Evolutionary conservation across 1,140 invertebrate genomes (phyloP).

Genomic region (Chymomyza costata): DNA sequence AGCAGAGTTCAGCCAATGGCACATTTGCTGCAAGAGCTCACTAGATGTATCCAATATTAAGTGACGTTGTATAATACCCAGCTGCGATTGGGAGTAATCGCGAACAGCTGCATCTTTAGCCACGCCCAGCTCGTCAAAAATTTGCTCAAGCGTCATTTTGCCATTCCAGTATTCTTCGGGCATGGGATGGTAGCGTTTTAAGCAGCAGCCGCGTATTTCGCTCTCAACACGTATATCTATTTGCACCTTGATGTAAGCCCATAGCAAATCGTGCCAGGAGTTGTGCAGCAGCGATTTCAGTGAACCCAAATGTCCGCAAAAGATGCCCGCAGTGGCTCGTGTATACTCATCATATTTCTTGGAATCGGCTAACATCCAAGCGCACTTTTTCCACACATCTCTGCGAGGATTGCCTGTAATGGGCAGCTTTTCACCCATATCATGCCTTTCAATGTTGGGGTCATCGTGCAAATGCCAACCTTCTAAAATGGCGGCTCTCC

Average conservation of each 20-base stretch:
- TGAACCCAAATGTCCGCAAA: constrained; percentile 89
- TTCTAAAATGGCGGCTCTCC: constrained; percentile 91
- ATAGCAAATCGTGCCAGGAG: constrained; percentile 92
- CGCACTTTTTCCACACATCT: constrained; percentile 93
- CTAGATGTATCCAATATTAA: constrained; percentile 85
- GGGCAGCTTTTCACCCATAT: constrained; percentile 76
- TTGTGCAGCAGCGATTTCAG: constrained; percentile 83
- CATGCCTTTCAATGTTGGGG: constrained; percentile 81
- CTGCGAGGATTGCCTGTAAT: constrained; percentile 90
- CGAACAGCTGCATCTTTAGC: constrained; percentile 77
- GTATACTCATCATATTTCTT: constrained; percentile 79
- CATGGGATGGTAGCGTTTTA: constrained; percentile 78
- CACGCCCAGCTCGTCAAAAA: constrained; percentile 81
- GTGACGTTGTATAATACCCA: constrained; percentile 85
- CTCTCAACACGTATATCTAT: constrained; percentile 91
- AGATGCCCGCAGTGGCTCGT: constrained; percentile 83
- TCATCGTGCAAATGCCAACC: constrained; percentile 92
- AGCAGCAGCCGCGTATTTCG: constrained; percentile 77
- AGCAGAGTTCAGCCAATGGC: constrained; percentile 73
- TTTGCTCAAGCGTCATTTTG: constrained; percentile 83
- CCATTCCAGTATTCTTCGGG: constrained; percentile 88
- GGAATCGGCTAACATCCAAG: constrained; percentile 82
- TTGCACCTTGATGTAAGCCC: constrained; percentile 89
- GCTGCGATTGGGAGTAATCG: constrained; percentile 77
- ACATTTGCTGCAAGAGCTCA: constrained; percentile 80